These are phyloP conservation scores for Nibea albiflora DNA, from an alignment of 2,113 vertebrate genomes.

Conservation along the genomic window DNA sequence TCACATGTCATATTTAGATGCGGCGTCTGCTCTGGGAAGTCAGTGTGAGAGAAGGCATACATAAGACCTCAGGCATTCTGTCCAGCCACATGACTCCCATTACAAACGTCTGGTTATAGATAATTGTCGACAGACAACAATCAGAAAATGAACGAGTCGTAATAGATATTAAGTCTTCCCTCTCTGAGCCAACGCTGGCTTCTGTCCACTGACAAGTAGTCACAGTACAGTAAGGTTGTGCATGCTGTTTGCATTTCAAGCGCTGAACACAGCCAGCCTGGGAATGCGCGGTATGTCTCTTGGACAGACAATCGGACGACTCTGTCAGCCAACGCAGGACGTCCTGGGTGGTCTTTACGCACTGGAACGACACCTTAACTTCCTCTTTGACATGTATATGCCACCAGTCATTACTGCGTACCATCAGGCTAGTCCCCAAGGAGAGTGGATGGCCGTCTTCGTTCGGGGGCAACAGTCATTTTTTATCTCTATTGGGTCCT, in stretches of 20 bases:
- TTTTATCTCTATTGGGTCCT: slow-evolving; percentile 52
- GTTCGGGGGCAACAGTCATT: slow-evolving; percentile 5
- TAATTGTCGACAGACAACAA: slow-evolving; percentile 55
- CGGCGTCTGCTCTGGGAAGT: slow-evolving; percentile 31
- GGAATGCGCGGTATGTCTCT: slow-evolving; percentile 74
- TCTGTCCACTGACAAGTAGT: slow-evolving; percentile 45
- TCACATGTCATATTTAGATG: slow-evolving; percentile 59
- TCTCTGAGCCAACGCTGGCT: slow-evolving; percentile 31
- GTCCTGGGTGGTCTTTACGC: slow-evolving; percentile 76
- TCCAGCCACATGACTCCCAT: slow-evolving; percentile 53
- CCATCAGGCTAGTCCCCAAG: neutral
- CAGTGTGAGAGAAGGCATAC: slow-evolving; percentile 8
- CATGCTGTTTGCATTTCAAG: slow-evolving; percentile 55
- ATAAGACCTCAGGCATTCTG: slow-evolving; percentile 25
- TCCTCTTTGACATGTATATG: slow-evolving; percentile 50
- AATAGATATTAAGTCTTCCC: slow-evolving; percentile 17
- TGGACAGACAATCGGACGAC: slow-evolving; percentile 80
- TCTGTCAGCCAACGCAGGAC: slow-evolving; percentile 44
- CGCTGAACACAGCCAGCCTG: slow-evolving; percentile 29
- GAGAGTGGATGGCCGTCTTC: slow-evolving; percentile 20
- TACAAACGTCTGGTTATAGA: slow-evolving; percentile 39
- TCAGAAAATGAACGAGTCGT: slow-evolving; percentile 49
- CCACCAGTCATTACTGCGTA: slow-evolving; percentile 57
- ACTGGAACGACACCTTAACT: slow-evolving; percentile 57
- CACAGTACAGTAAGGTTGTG: slow-evolving; percentile 36